A percentile compares a stretch with the other conserved stretches of the same genome.
These are phyloP conservation scores for Rhopalosiphum padi DNA, from an alignment of 1,140 invertebrate genomes.

Conservation along the genomic window DNA sequence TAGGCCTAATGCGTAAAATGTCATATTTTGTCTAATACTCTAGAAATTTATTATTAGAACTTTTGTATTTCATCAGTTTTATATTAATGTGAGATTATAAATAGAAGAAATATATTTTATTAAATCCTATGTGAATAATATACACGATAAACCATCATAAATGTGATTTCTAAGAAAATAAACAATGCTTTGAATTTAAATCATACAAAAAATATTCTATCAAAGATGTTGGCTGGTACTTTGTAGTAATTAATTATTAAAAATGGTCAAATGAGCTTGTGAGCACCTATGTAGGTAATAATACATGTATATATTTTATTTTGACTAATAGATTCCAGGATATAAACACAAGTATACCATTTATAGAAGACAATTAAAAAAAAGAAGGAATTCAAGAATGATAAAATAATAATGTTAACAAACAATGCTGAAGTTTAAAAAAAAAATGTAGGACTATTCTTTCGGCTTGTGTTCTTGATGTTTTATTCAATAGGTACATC, in stretches of 20 bases:
- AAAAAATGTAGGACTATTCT: background rate
- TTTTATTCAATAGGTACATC: background rate
- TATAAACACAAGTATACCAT: background rate
- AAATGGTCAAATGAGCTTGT: background rate
- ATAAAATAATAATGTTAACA: constrained; percentile 4
- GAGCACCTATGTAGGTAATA: background rate
- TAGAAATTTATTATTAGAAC: background rate
- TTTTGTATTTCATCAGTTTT: background rate
- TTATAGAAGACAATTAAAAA: background rate
- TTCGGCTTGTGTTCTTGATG: background rate
- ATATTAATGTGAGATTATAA: background rate
- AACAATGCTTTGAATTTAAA: background rate
- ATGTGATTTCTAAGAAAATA: background rate
- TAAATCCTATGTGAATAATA: background rate
- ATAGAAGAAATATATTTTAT: background rate
- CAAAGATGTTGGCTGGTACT: background rate
- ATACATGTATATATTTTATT: background rate
- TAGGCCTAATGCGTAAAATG: background rate
- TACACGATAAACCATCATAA: background rate
- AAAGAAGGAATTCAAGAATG: background rate
- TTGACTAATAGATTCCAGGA: background rate
- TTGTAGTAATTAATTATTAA: background rate
- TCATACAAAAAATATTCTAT: background rate
- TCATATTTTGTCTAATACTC: background rate
- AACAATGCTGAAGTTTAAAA: background rate